These are phyloP conservation scores for Cacoxenus indagator DNA, from an alignment of 2,888 invertebrate species.

Conservation along the genomic window DNA sequence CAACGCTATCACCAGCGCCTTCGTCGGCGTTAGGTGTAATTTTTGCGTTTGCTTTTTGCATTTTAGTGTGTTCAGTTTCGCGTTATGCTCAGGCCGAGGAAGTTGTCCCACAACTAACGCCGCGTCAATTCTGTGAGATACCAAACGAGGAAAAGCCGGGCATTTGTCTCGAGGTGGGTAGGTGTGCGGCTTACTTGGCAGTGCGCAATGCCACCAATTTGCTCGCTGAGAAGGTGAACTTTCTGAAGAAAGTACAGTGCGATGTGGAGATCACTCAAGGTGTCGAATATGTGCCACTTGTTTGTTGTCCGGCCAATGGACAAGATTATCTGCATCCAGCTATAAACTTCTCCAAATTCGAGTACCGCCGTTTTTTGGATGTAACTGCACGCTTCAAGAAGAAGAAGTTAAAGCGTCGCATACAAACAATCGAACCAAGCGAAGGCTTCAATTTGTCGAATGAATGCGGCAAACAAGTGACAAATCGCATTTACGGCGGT, in stretches of 20 bases:
- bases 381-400: constrained; percentile 59
- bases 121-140: constrained; percentile 60
- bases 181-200: constrained; percentile 64
- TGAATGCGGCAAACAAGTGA: constrained; percentile 74
- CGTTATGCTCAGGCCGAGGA: constrained; percentile 17
- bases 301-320: constrained; percentile 66
- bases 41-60: constrained; percentile 41
- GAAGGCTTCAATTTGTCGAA: constrained; percentile 61
- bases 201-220: constrained; percentile 60
- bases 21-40: constrained; percentile 25
- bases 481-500: constrained; percentile 77
- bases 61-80: not conserved
- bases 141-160: constrained; percentile 68
- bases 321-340: constrained; percentile 63
- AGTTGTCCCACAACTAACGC: not conserved
- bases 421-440: constrained; percentile 62
- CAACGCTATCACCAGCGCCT: not conserved
- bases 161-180: constrained; percentile 56
- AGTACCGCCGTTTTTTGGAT: constrained; percentile 54
- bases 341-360: constrained; percentile 61
- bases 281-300: constrained; percentile 44
- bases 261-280: constrained; percentile 35
- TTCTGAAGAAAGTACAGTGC: constrained; percentile 68
- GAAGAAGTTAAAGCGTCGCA: constrained; percentile 66
- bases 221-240: constrained; percentile 64